Base-by-base conservation (phyloP, 2,888 invertebrate species). In the Rhingia campestris region DNA sequence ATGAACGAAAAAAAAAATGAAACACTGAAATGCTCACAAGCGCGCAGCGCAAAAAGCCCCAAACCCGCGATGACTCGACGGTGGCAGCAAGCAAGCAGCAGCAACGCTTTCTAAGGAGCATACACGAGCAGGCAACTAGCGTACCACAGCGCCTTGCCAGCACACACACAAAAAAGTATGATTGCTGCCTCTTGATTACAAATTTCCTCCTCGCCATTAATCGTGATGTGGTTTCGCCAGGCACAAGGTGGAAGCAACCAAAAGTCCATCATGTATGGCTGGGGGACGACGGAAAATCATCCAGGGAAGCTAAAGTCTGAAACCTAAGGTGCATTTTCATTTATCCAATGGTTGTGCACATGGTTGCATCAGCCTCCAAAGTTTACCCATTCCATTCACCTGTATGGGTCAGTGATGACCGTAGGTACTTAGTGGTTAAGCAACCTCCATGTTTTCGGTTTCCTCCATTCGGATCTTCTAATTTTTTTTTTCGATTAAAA, bases 1-100 rank as follows among this genome's bases (percentile, higher is more conserved):
- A 86, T 87, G 87, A 87, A 87, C 73, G 86, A 86, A 82, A 84
- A 4, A 87, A 86, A 87, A 87, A 86, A 84, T 84, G 86, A 87
- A 61, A 86, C 39, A 39, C 49, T 22, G 53, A 79, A 86, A 81
- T 64, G 64, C 77, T 56, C 64, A 84, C 80, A 79, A 76, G 79
- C 66, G 73, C 77, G 75, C 72, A 67, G 56, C 70, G 80, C 81
- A 77, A 86, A 66, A 22, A 86, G 86, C 43, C 69, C 67, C 73
- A 73, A 82, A 56, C 81, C 77, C 59, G 39, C 76, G 72, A 72
- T 76, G 59, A 72, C 77, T 73, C 77, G 53, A 43, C 76, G 72
- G 66, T 76, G 59, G 77, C 77, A 77, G 66, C 54, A 70, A 77
- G 66, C 54, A 70, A 72, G 69, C 30, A 61, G 74, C 69, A 79